Evolutionary conservation across 2,113 vertebrate genomes (phyloP), one percentile per base, ranked within the genome.

Genomic region (Climacteris rufus): DNA sequence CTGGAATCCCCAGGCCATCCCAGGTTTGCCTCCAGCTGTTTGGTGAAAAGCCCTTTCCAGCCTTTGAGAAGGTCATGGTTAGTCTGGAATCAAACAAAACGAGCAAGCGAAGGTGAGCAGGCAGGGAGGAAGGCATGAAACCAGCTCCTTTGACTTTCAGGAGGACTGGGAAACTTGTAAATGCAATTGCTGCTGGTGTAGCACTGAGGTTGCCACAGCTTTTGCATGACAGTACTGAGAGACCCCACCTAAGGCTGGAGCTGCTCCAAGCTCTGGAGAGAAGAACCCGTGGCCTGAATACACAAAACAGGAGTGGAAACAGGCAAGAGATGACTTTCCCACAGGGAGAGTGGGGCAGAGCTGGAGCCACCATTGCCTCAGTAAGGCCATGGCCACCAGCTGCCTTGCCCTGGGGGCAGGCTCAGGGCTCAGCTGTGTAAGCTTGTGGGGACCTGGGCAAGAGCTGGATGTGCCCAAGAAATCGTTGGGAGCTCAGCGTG

Each of bases 251-350:
- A 95, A 76, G 82, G 79, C 90, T 90, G 89, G 94, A 95, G 88
- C 75, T 84, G 80, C 80, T 94, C 86, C 94, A 95, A 92, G 63
- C 94, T 89, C 72, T 64, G 80, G 35, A 91, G 93, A 69, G 80
- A 80, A 95, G 75, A 95, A 93, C 85, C 75, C 11, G 10, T 94
- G 87, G 89, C 95, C 94, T 90, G 83, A 94, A 95, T 94, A 96
- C 83, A 97, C 78, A 93, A 89, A 89, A 86, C 76, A 92, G 83
- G 69, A 91, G 83, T 95, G 94, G 96, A 97, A 97, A 97, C 31
- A 3, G 42, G 44, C 40, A 60, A 44, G 56, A 87, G 82, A 93
- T 64, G 2, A 92, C 80, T 96, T 96, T 96, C 94, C 91, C 95
- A 97, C 95, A 95, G 83, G 93, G 80, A 75, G 86, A 88, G 63